Evolutionary conservation across 2,797 vertebrate genomes (phyloP), one percentile per base, ranked within the genome.

Genomic region (Tapera naevia): DNA sequence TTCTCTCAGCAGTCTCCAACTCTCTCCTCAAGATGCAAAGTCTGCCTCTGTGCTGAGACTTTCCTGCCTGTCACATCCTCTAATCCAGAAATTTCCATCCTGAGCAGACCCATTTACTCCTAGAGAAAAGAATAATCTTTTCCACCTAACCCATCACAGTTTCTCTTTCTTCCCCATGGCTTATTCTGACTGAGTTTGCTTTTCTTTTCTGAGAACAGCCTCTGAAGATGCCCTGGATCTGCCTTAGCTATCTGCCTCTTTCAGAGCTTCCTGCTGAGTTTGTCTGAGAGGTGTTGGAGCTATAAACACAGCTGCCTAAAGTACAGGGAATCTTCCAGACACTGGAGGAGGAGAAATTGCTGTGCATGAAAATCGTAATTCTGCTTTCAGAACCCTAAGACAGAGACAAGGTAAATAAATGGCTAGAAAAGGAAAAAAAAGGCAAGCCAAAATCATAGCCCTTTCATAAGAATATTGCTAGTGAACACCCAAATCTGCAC

Each of bases 221-320:
- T 75, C 73, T 80, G 56, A 33, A 60, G 35, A 45, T 76, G 64
- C 11, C 19, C 24, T 75, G 66, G 32, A 54, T 75, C 32, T 72
- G 58, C 24, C 27, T 92, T 70, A 87, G 17, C 67, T 82, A 25
- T 54, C 56, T 69, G 10, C 9, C 23, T 79, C 46, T 74, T 81
- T 33, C 72, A 41, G 12, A 60, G 10, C 37, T 94, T 95, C 50
- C 86, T 66, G 54, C 6, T 84, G 86, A 43, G 32, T 51, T 86
- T 74, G 39, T 80, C 57, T 89, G 78, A 88, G 73, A 72, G n/a
- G 24, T 84, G 30, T 43, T 84, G 70, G 41, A 86, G 54, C 50
- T 86, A 58, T 93, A 79, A 95, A 94, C 64, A 72, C 57, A 86
- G 65, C 62, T 94, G 66, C 33, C 35, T 35, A 51, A 90, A 90